Base-by-base conservation (phyloP, 2,888 invertebrate genomes). In the Limnephilus rhombicus region DNA sequence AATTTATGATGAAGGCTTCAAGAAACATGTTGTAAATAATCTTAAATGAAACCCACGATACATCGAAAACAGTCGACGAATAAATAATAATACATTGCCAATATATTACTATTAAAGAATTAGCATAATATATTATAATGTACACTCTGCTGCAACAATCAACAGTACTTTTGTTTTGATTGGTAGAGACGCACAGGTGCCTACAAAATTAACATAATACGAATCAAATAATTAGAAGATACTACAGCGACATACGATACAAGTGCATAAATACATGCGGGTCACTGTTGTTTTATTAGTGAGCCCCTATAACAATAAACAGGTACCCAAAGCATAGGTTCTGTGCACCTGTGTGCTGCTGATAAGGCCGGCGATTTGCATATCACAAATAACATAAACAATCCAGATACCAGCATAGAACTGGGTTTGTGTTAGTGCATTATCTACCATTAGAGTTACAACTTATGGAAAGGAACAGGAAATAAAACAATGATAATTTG, bases 291-390 rank as follows among this genome's bases (percentile, higher is more conserved):
- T 68, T 68, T 68, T n/a, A n/a, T 7, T 24, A 68, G n/a, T 24
- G 37, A 37, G 37, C 83, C 83, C 83, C 83, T 83, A 37, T 24
- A 34, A 24, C 24, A 24, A 68, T n/a, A 68, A 68, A 68, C 68
- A 68, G 68, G 68, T 68, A 34, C 18, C 24, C 37, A 24, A 83
- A 34, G 15, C 34, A 34, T 82, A 82, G 34, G 37, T 37, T 24
- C 83, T 83, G 24, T 34, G 9, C 83, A 83, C 83, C 83, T 83
- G 83, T 41, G 24, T 15, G 37, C 31, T 24, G 18, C 37, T 83
- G 83, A 83, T 83, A 83, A 83, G 34, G 34, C 83, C 2, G 24
- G 83, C 37, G 15, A 83, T 83, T 83, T 83, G 83, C 83, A 83
- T 83, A 83, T 83, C 83, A 15, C 24, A 34, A 37, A 41, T 83